Conservation (phyloP, 2,113 vertebrate species). For the Sardina pilchardus region DNA sequence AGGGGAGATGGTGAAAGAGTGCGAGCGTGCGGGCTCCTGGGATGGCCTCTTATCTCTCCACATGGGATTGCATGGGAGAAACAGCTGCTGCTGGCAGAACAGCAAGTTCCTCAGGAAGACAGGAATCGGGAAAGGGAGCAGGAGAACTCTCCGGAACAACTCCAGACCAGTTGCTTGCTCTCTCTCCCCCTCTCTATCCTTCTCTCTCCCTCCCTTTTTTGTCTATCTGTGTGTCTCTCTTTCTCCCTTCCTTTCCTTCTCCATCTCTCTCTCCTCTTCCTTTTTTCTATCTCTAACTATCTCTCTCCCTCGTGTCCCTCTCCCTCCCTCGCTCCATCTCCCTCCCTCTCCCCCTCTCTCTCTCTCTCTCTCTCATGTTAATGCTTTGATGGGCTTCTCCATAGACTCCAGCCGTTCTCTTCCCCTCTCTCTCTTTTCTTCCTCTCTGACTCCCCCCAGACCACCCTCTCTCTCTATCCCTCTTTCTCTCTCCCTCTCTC, state of each 20-base stretch:
- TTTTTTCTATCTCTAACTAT: background rate
- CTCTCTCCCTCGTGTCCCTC: constrained; percentile 17
- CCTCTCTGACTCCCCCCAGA: background rate
- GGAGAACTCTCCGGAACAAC: constrained; percentile 46
- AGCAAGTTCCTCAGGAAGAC: constrained; percentile 50
- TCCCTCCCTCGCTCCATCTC: background rate
- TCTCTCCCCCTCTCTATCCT: constrained; percentile 9
- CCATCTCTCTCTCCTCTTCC: constrained; percentile 20
- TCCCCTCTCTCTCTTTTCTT: too few species aligned
- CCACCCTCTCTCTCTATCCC: background rate
- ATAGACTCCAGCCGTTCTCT: too few species aligned
- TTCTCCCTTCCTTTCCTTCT: constrained; percentile 1
- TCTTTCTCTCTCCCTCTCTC: background rate
- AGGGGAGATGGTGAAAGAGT: constrained; percentile 22
- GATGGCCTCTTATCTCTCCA: constrained; percentile 47
- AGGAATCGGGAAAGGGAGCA: constrained; percentile 34
- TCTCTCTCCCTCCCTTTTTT: constrained; percentile 13
- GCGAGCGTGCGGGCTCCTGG: background rate
- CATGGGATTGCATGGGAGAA: constrained; percentile 52
- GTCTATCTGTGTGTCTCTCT: constrained; percentile 18
- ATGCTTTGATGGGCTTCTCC: background rate
- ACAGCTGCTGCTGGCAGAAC: constrained; percentile 56
- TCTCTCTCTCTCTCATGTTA: background rate
- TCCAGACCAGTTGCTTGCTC: background rate
- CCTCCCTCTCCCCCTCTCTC: background rate